Base-by-base conservation (phyloP, 1,140 invertebrate species). In the Schlechtendalia chinensis region DNA sequence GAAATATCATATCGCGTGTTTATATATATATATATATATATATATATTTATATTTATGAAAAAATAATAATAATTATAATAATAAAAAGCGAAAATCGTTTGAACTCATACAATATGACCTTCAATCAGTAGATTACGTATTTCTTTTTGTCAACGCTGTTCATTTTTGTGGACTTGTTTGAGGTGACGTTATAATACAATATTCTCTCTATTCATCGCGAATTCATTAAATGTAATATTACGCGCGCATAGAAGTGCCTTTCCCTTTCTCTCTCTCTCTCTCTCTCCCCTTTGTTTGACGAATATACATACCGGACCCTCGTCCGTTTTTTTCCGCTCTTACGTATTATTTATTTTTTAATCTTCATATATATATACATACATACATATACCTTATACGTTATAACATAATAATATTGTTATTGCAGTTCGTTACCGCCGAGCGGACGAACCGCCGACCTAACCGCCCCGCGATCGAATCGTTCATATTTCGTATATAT, bases 71-170 rank as follows among this genome's bases (percentile, higher is more conserved):
- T 71, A 53, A 53, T 71, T 71, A 19, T 16, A 29, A 24, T 16
- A 29, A 24, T 71, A 54, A 72, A 72, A 10, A 72, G 47, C 47
- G 39, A 54, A 72, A 72, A 72, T 17, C 69, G 69, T 72, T 72
- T 72, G 69, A 72, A 72, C 69, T 29, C 54, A 54, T 72, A 54
- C 69, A 53, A 19, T 29, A 32, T 24, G 47, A 39, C 69, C 47
- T 24, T 54, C 47, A 72, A 72, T 72, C 69, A 72, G 50, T 72
- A 32, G 17, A 72, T 72, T 54, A 72, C 24, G 5, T 19, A 54
- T 72, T 72, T 29, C 12, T 29, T 72, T 69, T 72, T 72, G 47
- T 72, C 69, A 72, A 72, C 53, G 47, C 24, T 50, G 19, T 22
- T 22, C 67, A 69, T 69, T 69, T 69, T 12, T 63, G 10, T 50